Evolutionary conservation across 2,797 vertebrate species (phyloP).

Genomic region (Halcyon badia): DNA sequence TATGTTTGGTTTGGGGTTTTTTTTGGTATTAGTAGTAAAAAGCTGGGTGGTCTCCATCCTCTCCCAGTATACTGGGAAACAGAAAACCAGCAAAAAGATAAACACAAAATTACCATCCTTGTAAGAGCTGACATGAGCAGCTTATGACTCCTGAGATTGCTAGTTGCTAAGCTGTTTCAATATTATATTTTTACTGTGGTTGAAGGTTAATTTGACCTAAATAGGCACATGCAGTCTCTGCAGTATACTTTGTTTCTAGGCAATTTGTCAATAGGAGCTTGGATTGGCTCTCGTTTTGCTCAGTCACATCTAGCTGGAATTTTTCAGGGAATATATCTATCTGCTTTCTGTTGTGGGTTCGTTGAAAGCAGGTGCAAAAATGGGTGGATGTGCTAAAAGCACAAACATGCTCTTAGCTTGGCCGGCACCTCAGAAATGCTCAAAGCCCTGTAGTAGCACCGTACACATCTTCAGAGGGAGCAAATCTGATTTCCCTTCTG

Average conservation of each 20-base stretch:
- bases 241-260: slow-evolving; percentile 26
- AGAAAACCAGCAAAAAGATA: not conserved
- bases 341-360: not conserved
- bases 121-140: not conserved
- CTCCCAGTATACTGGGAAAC: not conserved
- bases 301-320: not conserved
- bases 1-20: not conserved
- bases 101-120: not conserved
- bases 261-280: not conserved
- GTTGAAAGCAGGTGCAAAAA: not conserved
- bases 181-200: slow-evolving; percentile 41
- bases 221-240: not conserved
- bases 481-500: not conserved
- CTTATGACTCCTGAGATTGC: not conserved
- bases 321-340: not conserved
- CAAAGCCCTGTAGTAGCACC: not conserved
- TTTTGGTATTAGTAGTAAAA: not conserved
- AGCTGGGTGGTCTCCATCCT: not conserved
- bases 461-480: not conserved
- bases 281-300: not conserved
- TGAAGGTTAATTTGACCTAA: slow-evolving; percentile 54
- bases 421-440: not conserved
- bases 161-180: slow-evolving; percentile 4
- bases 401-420: not conserved
- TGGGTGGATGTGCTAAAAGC: not conserved